Percentiles rank a stretch among this genome's conserved stretches.
These are phyloP conservation scores for Datnioides undecimradiatus DNA, from an alignment of 2,113 vertebrate genomes.

Conservation along the genomic window DNA sequence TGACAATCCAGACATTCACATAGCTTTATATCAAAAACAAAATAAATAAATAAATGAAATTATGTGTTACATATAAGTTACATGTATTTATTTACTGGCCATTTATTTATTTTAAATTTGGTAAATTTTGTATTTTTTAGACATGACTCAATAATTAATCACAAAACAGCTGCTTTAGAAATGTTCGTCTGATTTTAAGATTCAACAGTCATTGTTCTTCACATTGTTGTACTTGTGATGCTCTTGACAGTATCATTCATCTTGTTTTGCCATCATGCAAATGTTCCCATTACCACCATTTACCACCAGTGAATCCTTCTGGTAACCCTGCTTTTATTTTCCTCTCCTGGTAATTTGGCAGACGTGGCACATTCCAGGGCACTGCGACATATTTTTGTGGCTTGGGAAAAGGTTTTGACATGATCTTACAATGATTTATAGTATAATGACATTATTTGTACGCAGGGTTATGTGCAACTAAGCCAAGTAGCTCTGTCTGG, in stretches of 20 bases:
- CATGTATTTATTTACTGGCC: no score
- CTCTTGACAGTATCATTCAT: no score
- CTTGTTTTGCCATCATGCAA: not conserved
- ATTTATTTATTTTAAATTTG: no score
- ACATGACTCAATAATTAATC: no score
- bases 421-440: not conserved
- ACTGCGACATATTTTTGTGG: conserved; percentile 20
- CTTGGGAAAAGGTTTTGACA: conserved; percentile 22
- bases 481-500: not conserved
- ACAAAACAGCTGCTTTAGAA: no score
- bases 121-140: no score
- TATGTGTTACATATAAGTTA: no score
- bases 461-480: not conserved
- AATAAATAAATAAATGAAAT: no score
- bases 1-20: no score
- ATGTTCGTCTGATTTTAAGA: no score
- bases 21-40: no score
- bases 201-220: no score
- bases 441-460: not conserved
- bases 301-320: not conserved
- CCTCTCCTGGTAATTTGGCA: conserved; percentile 12
- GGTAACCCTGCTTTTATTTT: not conserved
- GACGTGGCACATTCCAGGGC: conserved; percentile 39
- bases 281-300: conserved; percentile 5
- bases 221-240: not conserved